Evolutionary conservation across 2,113 vertebrate species (phyloP), one percentile per base, ranked within the genome.

Genomic region (Caracal caracal): DNA sequence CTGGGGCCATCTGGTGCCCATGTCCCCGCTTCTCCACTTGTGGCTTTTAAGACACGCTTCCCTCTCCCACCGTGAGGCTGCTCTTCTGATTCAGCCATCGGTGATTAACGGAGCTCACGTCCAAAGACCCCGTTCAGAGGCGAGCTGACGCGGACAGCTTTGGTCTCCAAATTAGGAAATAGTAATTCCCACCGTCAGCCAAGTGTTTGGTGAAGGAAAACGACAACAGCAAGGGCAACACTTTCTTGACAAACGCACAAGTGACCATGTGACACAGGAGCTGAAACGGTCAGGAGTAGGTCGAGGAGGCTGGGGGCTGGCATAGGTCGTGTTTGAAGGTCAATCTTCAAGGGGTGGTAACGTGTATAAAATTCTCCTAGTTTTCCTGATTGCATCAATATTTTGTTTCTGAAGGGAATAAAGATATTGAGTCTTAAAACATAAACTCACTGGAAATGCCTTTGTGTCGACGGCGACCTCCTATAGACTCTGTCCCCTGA

Each of bases 211-310:
- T 0, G 15, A 61, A 70, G 22, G 56, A 19, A 35, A 35, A 4
- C 6, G 40, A 11, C 16, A 15, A 3, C 3, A 11, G 4, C 22
- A 1, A 75, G 53, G 26, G 6, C 15, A 53, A 2, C 3, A 0
- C 26, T 49, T 30, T 43, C 70, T 9, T 24, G 28, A 66, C 12
- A 26, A 59, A 53, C n/a, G 19, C 3, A 53, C 43, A 47, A 73
- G 63, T 7, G 16, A 49, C 47, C 16, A 12, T 24, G 26, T 24
- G 26, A 70, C 5, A 7, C 16, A 15, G 28, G 17, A 35, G 8
- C 53, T 13, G 33, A 10, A 30, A 10, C 1, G 51, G 37, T 9
- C 15, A 16, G 47, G 35, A 5, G 4, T 26, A 47, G 13, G 1
- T 5, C 1, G 5, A 17, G n/a, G 8, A 20, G 49, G n/a, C 1